Percentiles rank a stretch among this genome's conserved stretches.
phyloP scores from a whole-genome alignment of 2,797 vertebrate species.

The Gallinago nigripennis region DNA sequence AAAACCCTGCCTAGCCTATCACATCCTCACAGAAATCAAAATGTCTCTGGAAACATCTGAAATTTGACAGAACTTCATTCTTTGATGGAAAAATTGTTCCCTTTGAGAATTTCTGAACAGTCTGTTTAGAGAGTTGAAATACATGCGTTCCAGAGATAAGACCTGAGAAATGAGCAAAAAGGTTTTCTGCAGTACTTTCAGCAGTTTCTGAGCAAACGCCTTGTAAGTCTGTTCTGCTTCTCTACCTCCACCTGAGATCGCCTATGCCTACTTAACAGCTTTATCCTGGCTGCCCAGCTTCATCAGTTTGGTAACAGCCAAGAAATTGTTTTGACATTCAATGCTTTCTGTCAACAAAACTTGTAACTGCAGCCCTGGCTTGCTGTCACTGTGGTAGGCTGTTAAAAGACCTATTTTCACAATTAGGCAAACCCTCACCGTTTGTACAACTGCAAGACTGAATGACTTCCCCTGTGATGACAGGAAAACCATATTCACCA shows the following conservation, averaged over 20 bases:
- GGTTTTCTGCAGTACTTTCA: background rate
- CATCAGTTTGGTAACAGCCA: constrained; percentile 46
- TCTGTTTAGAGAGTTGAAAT: background rate
- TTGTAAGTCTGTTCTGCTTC: background rate
- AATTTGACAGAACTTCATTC: background rate
- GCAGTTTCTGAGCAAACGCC: background rate
- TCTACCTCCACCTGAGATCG: background rate
- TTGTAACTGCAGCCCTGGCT: background rate
- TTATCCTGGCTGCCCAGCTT: constrained; percentile 19
- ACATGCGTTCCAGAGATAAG: background rate
- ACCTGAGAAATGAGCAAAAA: background rate
- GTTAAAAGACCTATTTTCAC: constrained; percentile 7
- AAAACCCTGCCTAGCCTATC: background rate
- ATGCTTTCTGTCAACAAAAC: constrained; percentile 9
- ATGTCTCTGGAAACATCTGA: background rate
- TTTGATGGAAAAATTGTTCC: background rate
- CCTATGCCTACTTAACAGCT: constrained; percentile 35
- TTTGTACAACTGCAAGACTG: background rate
- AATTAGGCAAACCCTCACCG: background rate
- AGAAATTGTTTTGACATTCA: constrained; percentile 40
- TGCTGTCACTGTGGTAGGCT: background rate
- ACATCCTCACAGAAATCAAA: background rate
- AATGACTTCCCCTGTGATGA: background rate
- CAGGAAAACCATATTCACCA: background rate
- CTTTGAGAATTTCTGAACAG: background rate